These are phyloP conservation scores for Rafetus swinhoei DNA, from an alignment of 2,113 vertebrate species.

Conservation along the genomic window DNA sequence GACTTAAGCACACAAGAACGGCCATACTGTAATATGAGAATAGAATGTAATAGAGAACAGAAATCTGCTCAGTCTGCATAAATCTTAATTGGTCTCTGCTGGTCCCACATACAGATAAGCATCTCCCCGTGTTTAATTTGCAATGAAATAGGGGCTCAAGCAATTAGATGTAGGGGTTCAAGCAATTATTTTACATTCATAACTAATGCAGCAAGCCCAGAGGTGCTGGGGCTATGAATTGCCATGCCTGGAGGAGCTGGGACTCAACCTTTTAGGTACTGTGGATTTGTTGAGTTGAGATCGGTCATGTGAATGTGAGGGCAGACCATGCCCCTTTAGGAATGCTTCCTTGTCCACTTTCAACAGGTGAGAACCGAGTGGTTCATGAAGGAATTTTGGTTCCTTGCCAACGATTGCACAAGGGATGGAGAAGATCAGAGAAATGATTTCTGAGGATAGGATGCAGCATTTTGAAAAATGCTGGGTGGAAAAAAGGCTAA, in stretches of 20 bases:
- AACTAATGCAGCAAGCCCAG: too few species aligned
- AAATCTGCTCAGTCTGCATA: not conserved
- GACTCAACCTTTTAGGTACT: not conserved
- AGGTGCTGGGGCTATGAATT: too few species aligned
- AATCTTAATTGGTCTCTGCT: not conserved
- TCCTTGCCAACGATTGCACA: not conserved
- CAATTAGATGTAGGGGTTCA: too few species aligned
- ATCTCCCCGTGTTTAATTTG: not conserved
- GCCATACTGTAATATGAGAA: too few species aligned
- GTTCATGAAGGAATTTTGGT: not conserved
- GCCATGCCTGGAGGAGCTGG: too few species aligned
- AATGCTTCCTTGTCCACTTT: conserved; percentile 13
- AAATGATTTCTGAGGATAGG: not conserved
- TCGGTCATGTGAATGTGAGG: conserved; percentile 30
- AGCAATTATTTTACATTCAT: too few species aligned
- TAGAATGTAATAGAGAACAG: not conserved
- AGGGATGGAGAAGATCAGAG: not conserved
- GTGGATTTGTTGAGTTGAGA: not conserved
- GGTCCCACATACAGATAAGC: not conserved
- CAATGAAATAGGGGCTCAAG: too few species aligned
- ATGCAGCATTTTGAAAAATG: conserved; percentile 9
- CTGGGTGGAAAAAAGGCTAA: not conserved
- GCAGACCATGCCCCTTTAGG: not conserved
- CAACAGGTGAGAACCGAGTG: not conserved
- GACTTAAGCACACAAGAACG: too few species aligned